A percentile compares a stretch with the other conserved stretches of the same genome.
Conservation (phyloP, 2,888 invertebrate genomes). For the Ectemnius continuus region DNA sequence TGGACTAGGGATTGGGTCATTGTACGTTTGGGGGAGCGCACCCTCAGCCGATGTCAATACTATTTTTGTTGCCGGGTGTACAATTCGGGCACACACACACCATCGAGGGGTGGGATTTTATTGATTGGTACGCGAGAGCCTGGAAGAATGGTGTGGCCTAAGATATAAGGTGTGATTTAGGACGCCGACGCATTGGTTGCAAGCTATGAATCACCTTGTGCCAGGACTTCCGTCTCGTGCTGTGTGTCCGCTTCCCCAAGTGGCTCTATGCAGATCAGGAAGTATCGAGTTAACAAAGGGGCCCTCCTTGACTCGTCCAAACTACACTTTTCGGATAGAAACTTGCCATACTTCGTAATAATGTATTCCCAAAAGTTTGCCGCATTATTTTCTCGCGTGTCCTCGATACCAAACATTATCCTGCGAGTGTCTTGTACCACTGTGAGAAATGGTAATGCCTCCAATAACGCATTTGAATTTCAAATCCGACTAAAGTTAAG, state of each 20-base stretch:
- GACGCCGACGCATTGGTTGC: constrained; percentile 29
- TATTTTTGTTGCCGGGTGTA: neutral
- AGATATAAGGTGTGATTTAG: constrained; percentile 28
- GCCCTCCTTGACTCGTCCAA: too few species aligned
- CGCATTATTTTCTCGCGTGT: too few species aligned
- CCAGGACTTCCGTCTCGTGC: constrained; percentile 10
- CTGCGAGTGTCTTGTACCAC: too few species aligned
- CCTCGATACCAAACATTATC: too few species aligned
- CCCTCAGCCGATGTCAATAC: neutral
- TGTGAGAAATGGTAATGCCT: too few species aligned
- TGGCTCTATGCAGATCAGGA: neutral
- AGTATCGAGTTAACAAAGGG: neutral
- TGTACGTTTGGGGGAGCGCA: neutral
- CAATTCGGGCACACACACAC: neutral
- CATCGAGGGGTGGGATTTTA: constrained; percentile 25
- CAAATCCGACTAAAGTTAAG: too few species aligned
- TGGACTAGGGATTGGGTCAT: neutral
- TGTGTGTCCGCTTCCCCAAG: neutral
- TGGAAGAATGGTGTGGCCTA: constrained; percentile 9
- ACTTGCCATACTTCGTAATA: too few species aligned
- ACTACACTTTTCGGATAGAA: too few species aligned
- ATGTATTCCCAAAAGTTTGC: too few species aligned
- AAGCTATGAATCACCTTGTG: neutral
- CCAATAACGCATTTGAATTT: too few species aligned
- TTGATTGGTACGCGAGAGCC: constrained; percentile 34